Evolutionary conservation across 1,140 invertebrate species (phyloP).

Genomic region (Drosophila takahashii): DNA sequence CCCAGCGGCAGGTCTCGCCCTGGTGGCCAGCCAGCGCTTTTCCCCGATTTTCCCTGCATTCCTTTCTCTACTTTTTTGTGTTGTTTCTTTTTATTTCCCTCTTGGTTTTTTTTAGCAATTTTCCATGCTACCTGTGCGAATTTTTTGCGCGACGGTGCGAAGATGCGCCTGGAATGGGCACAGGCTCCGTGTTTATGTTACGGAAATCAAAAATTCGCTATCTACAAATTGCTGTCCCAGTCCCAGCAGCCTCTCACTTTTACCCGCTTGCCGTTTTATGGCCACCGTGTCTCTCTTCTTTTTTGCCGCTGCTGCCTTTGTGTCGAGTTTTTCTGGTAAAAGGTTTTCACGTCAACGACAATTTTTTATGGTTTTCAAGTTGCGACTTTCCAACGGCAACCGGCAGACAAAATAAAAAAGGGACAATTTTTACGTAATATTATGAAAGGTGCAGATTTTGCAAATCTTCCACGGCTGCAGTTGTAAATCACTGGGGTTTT

Average conservation of each 20-base stretch:
- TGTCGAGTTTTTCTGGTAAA: slow-evolving; percentile 47
- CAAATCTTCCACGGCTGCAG: slow-evolving; percentile 39
- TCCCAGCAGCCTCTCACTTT: slow-evolving; percentile 54
- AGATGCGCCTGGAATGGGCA: slow-evolving; percentile 40
- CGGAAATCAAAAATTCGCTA: slow-evolving; percentile 81
- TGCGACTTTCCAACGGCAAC: slow-evolving; percentile 48
- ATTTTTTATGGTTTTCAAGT: slow-evolving; percentile 80
- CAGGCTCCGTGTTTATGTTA: slow-evolving; percentile 79
- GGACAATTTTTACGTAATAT: slow-evolving; percentile 77
- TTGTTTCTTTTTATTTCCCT: slow-evolving; percentile 7
- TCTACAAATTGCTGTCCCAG: slow-evolving; percentile 74
- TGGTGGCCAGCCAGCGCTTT: slow-evolving; percentile 40
- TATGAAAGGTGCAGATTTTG: slow-evolving; percentile 73
- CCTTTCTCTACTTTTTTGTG: slow-evolving; percentile 15
- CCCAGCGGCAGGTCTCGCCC: slow-evolving; percentile 61
- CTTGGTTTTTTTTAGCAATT: slow-evolving; percentile 67
- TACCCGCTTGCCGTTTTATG: slow-evolving; percentile 76
- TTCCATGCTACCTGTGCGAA: slow-evolving; percentile 82
- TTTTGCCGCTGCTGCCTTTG: slow-evolving; percentile 24
- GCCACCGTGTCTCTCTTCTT: slow-evolving; percentile 44
- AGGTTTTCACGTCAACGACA: slow-evolving; percentile 60
- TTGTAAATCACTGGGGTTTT: slow-evolving; percentile 63
- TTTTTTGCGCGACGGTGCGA: slow-evolving; percentile 74
- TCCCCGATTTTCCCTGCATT: slow-evolving; percentile 36
- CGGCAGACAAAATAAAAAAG: slow-evolving; percentile 34